Base-by-base conservation (phyloP, 2,113 vertebrate species). In the Chamaetylas fuelleborni region DNA sequence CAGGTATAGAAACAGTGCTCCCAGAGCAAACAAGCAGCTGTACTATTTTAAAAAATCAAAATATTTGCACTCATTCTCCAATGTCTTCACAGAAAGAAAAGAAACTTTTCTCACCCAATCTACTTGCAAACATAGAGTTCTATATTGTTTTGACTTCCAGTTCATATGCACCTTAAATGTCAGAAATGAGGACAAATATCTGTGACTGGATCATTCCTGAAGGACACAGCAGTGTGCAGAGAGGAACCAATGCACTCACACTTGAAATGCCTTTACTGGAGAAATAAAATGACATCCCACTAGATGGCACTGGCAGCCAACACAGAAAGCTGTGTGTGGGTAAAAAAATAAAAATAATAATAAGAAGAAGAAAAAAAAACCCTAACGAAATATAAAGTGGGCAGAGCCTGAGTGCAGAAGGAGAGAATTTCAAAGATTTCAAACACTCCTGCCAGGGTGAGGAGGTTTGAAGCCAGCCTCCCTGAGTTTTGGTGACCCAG, bases 301-400 rank as follows among this genome's bases (percentile, higher is more conserved):
- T 73, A 97, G 96, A 78, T 97, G 97, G 96, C 88, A 91, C 43
- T 95, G 48, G 81, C 92, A 81, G 77, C 40, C 64, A 81, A 58
- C 11, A 6, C 8, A 86, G 24, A 12, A 4, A 14, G 60, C 19
- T 34, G 4, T 1, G 3, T 2, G 7, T 5, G 33, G 14, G 6
- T 4, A 42, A 31, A 50, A 17, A 36, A 11, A 4, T 4, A 7
- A 28, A 51, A 50, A 24, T 17, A 16, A 7, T 10, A 45, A n/a
- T 4, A 8, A n/a, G n/a, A n/a, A n/a, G n/a, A n/a, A n/a, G n/a
- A n/a, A 15, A 14, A 4, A 53, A 54, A 54, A 54, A 6, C 11
- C 10, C 33, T 9, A 23, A n/a, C 20, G 14, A 57, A 57, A n/a
- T 14, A 9, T 22, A 11, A 29, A 5, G 28, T 8, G 17, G 18